Conservation (phyloP, 2,113 vertebrate species). For the Oryzias javanicus region DNA sequence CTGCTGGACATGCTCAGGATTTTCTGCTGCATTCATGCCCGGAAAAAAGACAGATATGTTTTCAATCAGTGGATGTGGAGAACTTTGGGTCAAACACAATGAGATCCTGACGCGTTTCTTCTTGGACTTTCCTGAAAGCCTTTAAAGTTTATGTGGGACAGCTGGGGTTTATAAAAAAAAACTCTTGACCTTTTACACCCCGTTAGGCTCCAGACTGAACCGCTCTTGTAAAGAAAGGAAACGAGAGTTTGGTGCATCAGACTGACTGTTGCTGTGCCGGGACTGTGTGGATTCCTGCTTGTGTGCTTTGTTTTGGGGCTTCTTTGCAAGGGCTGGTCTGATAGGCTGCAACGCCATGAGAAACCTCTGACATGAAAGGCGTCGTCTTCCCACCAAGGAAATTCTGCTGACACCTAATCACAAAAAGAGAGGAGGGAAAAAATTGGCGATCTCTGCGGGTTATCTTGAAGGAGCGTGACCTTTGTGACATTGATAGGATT, state of each 20-base stretch:
- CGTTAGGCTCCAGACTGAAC: conserved; percentile 1
- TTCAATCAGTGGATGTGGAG: conserved; percentile 25
- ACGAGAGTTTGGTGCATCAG: not conserved
- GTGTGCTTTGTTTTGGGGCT: conserved; percentile 40
- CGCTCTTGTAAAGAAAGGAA: not conserved
- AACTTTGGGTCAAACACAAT: conserved; percentile 5
- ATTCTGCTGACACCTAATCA: conserved; percentile 78
- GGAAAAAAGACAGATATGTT: conserved; percentile 30
- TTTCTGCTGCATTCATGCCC: conserved; percentile 19
- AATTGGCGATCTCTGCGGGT: conserved; percentile 68
- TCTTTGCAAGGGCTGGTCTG: conserved; percentile 40
- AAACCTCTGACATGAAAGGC: conserved; percentile 75
- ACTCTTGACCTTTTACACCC: conserved; percentile 1
- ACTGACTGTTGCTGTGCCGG: conserved; percentile 5
- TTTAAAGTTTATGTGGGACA: not conserved
- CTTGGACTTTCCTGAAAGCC: not conserved
- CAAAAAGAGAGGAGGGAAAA: conserved; percentile 67
- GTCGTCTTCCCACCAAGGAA: conserved; percentile 73
- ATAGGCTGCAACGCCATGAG: conserved; percentile 63
- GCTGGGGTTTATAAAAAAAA: not conserved
- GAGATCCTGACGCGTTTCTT: conserved; percentile 2
- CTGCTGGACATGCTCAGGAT: conserved; percentile 38
- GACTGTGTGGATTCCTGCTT: conserved; percentile 46
- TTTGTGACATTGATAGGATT: conserved; percentile 80
- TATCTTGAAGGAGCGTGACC: conserved; percentile 78